Evolutionary conservation across 2,797 vertebrate genomes (phyloP), one percentile per base, ranked within the genome.

Genomic region (Coracias cyanogaster): DNA sequence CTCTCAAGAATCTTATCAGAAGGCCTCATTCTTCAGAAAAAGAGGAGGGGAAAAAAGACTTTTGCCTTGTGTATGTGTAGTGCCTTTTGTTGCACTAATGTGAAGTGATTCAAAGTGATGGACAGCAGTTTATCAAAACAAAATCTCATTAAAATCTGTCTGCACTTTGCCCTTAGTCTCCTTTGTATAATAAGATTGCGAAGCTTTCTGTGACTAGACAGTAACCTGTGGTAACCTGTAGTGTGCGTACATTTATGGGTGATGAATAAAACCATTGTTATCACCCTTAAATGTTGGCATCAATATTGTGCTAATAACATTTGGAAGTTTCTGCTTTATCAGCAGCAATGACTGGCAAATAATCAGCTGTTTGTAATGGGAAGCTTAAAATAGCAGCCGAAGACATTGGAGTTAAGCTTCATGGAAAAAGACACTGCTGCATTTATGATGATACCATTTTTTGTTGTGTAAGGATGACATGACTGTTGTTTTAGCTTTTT

Each of bases 71-170:
- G 21, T 88, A 35, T 67, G 39, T 67, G 31, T 86, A 33, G 33
- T 84, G 76, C 39, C 82, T 89, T 93, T 96, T 96, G 61, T 45
- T 96, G 83, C 15, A 0, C 94, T 97, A 95, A 97, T 97, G 97
- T 97, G 95, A 98, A 97, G 87, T 97, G 72, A 98, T 98, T 98
- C 15, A 25, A 96, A 97, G 95, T 95, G 96, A 98, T 97, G 94
- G 94, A 97, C 90, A 96, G 89, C 91, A 97, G 94, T 97, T 98
- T 97, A 97, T 98, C 97, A 98, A 98, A 98, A 98, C 97, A 98
- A 94, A 95, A 97, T 98, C 97, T 98, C 97, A 97, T 98, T 97
- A 98, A 98, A 96, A 95, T 97, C 96, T 96, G 61, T 97, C 55
- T 97, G 94, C 78, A 91, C 92, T 97, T 97, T 96, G 95, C 95